Base-by-base conservation (phyloP, 2,888 invertebrate species). In the Drosophila formosana region DNA sequence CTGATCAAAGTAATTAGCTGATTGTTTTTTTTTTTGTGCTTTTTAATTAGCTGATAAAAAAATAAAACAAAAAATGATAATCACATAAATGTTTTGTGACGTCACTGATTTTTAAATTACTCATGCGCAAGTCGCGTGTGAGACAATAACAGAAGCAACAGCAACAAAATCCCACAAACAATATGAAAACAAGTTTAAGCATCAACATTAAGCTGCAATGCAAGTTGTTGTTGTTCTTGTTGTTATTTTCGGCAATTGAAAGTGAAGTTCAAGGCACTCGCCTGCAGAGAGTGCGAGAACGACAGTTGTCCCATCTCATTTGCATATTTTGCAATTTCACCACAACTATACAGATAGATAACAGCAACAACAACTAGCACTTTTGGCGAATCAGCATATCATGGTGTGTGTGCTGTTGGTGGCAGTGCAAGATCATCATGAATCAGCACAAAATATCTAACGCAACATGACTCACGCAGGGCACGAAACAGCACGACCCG, bases 271-370 rank as follows among this genome's bases (percentile, higher is more conserved):
- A 72, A 72, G 72, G 72, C 62, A 67, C 73, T 50, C 58, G 53
- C 41, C 51, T 9, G 5, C 32, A 55, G 55, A 25, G 37, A 56
- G 32, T 18, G 25, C 18, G 4, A n/a, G 7, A 13, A 11, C 46
- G 39, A 9, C 6, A 13, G 39, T 39, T 3, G 13, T 68, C 11
- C 30, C 47, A 56, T 57, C 34, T 55, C 37, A 7, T 46, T 25
- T 39, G 39, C 28, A 72, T 56, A 9, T 51, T 34, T n/a, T 55
- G 58, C 58, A 66, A 82, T 85, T 82, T 82, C 86, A 78, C 81
- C 86, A 82, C 58, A 62, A 46, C 60, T 26, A 32, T 46, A 67
- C 52, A 83, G 47, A 77, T 34, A 61, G 32, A 55, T n/a, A 52
- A 25, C 9, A 37, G 51, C 30, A 11, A 4, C 13, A 50, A 37